A percentile compares a stretch with the other conserved stretches of the same genome.
phyloP scores from a whole-genome alignment of 2,888 invertebrate genomes.

The Apamea crenata region DNA sequence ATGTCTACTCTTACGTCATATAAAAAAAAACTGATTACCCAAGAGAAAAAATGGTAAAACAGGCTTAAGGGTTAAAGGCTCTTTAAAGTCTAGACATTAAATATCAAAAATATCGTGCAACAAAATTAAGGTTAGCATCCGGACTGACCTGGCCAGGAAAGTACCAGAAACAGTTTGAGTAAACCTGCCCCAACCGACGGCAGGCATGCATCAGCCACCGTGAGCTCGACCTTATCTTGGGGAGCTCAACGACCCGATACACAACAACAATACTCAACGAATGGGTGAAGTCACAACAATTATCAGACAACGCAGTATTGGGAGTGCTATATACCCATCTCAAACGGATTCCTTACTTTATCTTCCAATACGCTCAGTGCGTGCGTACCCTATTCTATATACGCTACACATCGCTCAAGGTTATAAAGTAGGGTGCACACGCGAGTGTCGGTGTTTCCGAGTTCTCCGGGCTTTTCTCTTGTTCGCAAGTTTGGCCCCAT shows the following conservation, averaged over 20 bases:
- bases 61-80: neutral
- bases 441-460: slow-evolving; percentile 19
- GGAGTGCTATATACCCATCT: slow-evolving; percentile 13
- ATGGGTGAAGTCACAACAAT: slow-evolving; percentile 25
- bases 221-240: neutral
- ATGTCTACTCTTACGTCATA: too few relatives aligned
- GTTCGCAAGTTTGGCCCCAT: slow-evolving; percentile 40
- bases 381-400: slow-evolving; percentile 38
- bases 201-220: neutral
- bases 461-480: slow-evolving; percentile 48
- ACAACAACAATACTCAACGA: neutral
- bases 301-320: slow-evolving; percentile 22
- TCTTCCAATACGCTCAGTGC: slow-evolving; percentile 12
- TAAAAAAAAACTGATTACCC: neutral
- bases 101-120: neutral
- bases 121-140: neutral
- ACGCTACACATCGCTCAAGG: slow-evolving; percentile 36
- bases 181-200: neutral
- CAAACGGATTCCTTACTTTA: slow-evolving; percentile 31
- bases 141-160: neutral
- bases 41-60: neutral
- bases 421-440: slow-evolving; percentile 39
- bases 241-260: neutral
- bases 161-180: neutral
- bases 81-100: neutral